Evolutionary conservation across 2,888 invertebrate genomes (phyloP).

Genomic region (Patella depressa): DNA sequence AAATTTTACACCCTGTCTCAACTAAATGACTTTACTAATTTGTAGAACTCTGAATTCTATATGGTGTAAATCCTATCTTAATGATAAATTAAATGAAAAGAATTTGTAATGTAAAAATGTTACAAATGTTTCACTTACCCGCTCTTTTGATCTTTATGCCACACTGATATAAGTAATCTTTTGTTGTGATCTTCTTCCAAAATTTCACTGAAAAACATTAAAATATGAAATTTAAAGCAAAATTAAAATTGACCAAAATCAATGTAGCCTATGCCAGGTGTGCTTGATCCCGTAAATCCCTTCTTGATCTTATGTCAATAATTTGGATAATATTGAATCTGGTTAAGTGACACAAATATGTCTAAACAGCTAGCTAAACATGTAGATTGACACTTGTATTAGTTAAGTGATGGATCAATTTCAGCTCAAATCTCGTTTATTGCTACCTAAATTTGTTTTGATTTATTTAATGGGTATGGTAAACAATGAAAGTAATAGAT

Average conservation of each 20-base stretch:
- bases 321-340: neutral
- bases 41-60: no score
- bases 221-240: neutral
- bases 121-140: slow-evolving; percentile 44
- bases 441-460: neutral
- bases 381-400: neutral
- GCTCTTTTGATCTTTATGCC: slow-evolving; percentile 58
- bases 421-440: neutral
- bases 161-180: slow-evolving; percentile 62
- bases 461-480: slow-evolving; percentile 4
- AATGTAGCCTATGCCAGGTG: neutral
- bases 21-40: neutral
- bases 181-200: slow-evolving; percentile 63
- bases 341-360: neutral
- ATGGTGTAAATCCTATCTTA: no score
- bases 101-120: neutral
- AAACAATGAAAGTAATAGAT: neutral
- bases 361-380: slow-evolving; percentile 6
- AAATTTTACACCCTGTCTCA: slow-evolving; percentile 2
- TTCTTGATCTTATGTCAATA: slow-evolving; percentile 1
- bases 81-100: neutral
- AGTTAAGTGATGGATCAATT: neutral
- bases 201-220: slow-evolving; percentile 58
- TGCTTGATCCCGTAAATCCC: slow-evolving; percentile 4
- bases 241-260: neutral